Evolutionary conservation across 1,140 invertebrate species (phyloP).

Genomic region (Ooceraea biroi): DNA sequence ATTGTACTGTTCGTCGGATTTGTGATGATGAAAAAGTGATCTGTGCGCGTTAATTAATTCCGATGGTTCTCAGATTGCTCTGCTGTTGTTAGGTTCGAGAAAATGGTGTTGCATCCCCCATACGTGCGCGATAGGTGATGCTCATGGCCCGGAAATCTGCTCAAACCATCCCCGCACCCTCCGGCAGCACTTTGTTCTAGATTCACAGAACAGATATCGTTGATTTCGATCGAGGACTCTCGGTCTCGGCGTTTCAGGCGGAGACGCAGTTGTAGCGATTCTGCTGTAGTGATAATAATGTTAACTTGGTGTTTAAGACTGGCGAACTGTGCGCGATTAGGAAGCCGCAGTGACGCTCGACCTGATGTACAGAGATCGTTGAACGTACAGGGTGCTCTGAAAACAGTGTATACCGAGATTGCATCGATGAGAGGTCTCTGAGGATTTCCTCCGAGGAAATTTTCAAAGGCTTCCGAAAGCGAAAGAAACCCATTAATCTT

Average conservation of each 20-base stretch:
- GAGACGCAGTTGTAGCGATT: conserved; percentile 63
- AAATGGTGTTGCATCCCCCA: not conserved
- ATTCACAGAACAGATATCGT: conserved; percentile 23
- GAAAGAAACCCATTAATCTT: not conserved
- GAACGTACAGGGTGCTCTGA: conserved; percentile 32
- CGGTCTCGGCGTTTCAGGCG: conserved; percentile 42
- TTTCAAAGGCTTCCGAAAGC: not conserved
- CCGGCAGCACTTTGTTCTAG: conserved; percentile 29
- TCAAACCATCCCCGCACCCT: conserved; percentile 26
- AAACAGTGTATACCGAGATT: conserved; percentile 19
- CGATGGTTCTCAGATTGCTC: conserved; percentile 2
- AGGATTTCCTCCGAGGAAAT: too few relatives aligned
- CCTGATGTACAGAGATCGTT: conserved; percentile 73
- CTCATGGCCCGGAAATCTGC: conserved; percentile 43
- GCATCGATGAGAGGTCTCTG: not conserved
- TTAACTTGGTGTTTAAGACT: conserved; percentile 75
- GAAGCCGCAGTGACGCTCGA: conserved; percentile 42
- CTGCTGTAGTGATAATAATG: conserved; percentile 75
- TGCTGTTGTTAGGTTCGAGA: not conserved
- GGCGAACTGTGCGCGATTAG: conserved; percentile 69
- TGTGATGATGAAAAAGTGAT: not conserved
- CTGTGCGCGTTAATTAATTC: not conserved
- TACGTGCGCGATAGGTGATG: not conserved
- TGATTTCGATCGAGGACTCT: conserved; percentile 57
- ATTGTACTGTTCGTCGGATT: not conserved